These are phyloP conservation scores for Sarotherodon lohbergeri DNA, from an alignment of 2,113 vertebrate species.

Conservation along the genomic window DNA sequence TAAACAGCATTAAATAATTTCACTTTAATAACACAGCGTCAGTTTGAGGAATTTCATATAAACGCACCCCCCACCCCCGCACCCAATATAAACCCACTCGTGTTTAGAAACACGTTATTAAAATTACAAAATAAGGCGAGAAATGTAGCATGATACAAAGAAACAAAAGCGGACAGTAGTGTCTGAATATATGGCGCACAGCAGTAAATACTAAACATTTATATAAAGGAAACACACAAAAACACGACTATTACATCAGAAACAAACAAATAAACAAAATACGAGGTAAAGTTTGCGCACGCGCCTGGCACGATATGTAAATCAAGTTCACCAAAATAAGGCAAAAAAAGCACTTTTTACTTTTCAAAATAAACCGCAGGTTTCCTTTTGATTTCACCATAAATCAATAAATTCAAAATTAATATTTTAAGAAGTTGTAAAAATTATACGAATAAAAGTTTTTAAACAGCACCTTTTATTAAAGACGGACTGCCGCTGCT, in stretches of 20 bases:
- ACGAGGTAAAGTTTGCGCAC: neutral
- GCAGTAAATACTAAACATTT: neutral
- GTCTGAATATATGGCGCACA: neutral
- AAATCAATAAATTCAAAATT: neutral
- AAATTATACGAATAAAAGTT: neutral
- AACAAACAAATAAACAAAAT: neutral
- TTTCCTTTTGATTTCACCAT: neutral
- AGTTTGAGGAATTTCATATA: neutral
- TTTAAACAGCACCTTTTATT: accelerated
- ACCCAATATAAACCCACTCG: neutral
- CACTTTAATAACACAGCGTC: neutral
- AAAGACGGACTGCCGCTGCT: neutral
- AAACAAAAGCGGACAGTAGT: accelerated
- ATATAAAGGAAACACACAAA: neutral
- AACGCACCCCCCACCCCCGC: accelerated
- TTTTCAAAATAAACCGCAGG: neutral
- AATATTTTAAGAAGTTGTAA: neutral
- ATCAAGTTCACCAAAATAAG: neutral
- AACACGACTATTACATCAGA: neutral
- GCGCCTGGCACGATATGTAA: neutral
- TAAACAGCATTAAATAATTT: neutral
- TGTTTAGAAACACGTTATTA: neutral
- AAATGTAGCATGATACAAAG: neutral
- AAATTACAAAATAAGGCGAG: neutral
- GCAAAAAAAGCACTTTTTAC: accelerated